phyloP scores from a whole-genome alignment of 2,797 vertebrate species.

The Podargus strigoides region DNA sequence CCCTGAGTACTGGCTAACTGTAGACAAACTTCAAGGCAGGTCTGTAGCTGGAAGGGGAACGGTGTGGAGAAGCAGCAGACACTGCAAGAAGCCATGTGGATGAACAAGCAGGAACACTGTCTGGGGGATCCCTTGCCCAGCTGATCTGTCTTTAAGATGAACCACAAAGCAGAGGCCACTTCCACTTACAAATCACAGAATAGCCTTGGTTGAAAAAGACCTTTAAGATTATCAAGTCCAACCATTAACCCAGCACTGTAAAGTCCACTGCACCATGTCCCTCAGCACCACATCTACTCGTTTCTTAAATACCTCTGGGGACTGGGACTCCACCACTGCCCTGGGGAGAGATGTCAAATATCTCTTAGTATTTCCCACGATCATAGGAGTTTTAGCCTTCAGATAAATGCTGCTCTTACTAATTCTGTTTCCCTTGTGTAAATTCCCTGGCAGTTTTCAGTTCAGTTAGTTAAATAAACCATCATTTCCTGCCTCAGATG shows the following conservation, averaged over 20 bases:
- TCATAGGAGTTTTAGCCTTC: background rate
- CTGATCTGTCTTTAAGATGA: background rate
- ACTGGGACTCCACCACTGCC: too few species aligned
- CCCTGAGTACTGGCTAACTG: too few species aligned
- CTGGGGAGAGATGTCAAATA: background rate
- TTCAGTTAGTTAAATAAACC: conserved; percentile 47
- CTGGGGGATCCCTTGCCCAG: background rate
- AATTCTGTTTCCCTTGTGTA: background rate
- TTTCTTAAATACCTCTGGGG: too few species aligned
- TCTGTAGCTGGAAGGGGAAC: background rate
- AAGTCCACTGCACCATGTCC: too few species aligned
- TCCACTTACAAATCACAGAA: too few species aligned
- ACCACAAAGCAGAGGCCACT: background rate
- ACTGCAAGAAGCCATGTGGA: background rate
- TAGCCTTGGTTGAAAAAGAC: too few species aligned
- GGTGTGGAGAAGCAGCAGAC: background rate
- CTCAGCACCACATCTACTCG: too few species aligned
- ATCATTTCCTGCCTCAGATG: conserved; percentile 47
- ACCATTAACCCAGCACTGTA: too few species aligned
- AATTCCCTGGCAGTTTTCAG: conserved; percentile 33
- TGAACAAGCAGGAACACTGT: background rate
- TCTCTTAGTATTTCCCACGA: background rate
- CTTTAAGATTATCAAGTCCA: too few species aligned
- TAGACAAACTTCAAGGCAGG: background rate
- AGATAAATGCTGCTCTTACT: background rate